Evolutionary conservation across 2,888 invertebrate species (phyloP).

Genomic region (Drosophila suboccidentalis): DNA sequence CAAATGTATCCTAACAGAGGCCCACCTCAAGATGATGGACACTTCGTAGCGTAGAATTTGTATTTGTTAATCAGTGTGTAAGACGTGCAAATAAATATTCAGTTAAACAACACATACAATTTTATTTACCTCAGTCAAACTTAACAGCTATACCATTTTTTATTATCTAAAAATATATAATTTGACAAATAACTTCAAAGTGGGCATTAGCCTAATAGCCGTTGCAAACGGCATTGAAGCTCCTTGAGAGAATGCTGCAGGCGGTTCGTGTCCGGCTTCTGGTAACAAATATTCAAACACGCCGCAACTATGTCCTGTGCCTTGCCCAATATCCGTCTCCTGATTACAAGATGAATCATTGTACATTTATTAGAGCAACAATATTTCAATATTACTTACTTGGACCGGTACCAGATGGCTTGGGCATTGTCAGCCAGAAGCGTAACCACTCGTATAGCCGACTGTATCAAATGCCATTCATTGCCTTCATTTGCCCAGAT

Average conservation of each 20-base stretch:
- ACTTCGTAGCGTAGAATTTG: conserved; percentile 35
- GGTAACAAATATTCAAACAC: conserved; percentile 91
- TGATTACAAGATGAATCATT: conserved; percentile 76
- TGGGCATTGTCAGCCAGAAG: conserved; percentile 89
- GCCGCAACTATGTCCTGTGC: conserved; percentile 91
- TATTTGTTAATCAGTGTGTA: conserved; percentile 14
- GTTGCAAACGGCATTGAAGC: conserved; percentile 84
- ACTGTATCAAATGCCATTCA: conserved; percentile 93
- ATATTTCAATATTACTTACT: conserved; percentile 68
- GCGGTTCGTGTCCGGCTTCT: conserved; percentile 89
- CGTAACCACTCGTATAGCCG: conserved; percentile 90
- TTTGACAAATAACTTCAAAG: conserved; percentile 36
- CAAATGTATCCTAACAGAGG: conserved; percentile 91
- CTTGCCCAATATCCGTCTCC: conserved; percentile 89
- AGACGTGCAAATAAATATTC: conserved; percentile 43
- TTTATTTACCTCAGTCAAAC: conserved; percentile 71
- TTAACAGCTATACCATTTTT: conserved; percentile 60
- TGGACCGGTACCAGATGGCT: conserved; percentile 86
- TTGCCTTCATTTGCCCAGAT: conserved; percentile 94
- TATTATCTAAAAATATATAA: conserved; percentile 36
- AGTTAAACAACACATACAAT: conserved; percentile 59
- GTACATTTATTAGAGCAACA: background rate
- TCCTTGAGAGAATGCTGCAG: conserved; percentile 87
- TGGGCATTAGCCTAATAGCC: conserved; percentile 59
- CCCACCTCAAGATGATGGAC: conserved; percentile 81